Base-by-base conservation (phyloP, 1,140 invertebrate genomes). In the Bombus sylvicola region DNA sequence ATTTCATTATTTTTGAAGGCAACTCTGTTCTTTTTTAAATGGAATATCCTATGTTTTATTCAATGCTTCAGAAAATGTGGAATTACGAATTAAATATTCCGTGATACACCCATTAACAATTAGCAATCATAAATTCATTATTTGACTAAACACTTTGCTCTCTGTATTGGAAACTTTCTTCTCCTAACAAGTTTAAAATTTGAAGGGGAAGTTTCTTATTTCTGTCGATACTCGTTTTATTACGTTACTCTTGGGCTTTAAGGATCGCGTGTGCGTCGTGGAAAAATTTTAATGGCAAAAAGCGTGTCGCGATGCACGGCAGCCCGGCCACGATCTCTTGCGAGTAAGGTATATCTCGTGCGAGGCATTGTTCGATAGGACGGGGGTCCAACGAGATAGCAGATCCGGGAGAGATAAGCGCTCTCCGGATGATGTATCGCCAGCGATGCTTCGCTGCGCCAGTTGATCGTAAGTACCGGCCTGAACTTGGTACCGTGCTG, bases 381-480 rank as follows among this genome's bases (percentile, higher is more conserved):
- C 86, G 57, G 74, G 84, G 88, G 86, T 86, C 81, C 74, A 83
- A 87, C 79, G 86, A 91, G 86, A 91, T 84, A 87, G 76, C 76
- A 88, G 90, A 92, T 92, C 78, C 89, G 77, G 83, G 86, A 91
- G 88, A 87, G 89, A 93, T 92, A 92, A 90, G 89, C 88, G 73
- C 77, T 74, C 87, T 84, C 64, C 81, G 92, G 92, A 93, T 93
- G 92, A 93, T 93, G 92, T 91, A 93, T 91, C 89, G 88, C 87
- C 86, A 85, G 88, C 89, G 85, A 92, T 92, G 90, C 85, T 89
- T 87, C 84, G 92, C 78, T 91, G 88, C 92, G 82, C 90, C 87
- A 76, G 86, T 90, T 86, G 89, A 93, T 92, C 91, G 91, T 90
- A 85, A 92, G 87, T 81, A 85, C 75, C 83, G 64, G 59, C 81